Percentiles rank a stretch among this genome's conserved stretches.
phyloP scores from a whole-genome alignment of 2,888 invertebrate genomes.

The Macaria notata region DNA sequence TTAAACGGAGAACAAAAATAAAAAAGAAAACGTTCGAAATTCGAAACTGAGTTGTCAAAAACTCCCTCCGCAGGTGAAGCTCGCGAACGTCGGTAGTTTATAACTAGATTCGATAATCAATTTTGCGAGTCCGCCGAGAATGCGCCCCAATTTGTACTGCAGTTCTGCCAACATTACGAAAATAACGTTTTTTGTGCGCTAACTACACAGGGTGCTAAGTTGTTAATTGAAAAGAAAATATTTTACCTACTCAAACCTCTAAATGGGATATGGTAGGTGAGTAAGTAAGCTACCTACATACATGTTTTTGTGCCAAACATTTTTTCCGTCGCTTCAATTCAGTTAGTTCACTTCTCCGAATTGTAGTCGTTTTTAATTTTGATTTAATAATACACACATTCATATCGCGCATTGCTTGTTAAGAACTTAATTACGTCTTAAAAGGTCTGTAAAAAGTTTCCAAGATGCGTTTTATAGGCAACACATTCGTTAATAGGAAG shows the following conservation, averaged over 20 bases:
- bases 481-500: conserved; percentile 3
- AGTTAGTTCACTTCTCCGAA: conserved; percentile 14
- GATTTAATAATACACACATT: conserved; percentile 11
- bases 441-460: conserved; percentile 14
- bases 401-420: conserved; percentile 10
- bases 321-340: conserved; percentile 10
- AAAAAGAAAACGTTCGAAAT: conserved; percentile 20
- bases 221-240: neutral
- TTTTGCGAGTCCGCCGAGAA: conserved; percentile 58
- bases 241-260: too few relatives aligned
- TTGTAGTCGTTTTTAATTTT: conserved; percentile 13
- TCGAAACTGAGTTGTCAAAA: conserved; percentile 33
- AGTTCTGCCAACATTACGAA: conserved; percentile 15
- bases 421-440: conserved; percentile 14
- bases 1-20: conserved; percentile 14
- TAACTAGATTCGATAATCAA: conserved; percentile 80
- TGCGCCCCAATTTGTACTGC: conserved; percentile 40
- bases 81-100: conserved; percentile 62
- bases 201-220: too few relatives aligned
- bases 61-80: conserved; percentile 50
- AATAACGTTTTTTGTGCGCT: neutral
- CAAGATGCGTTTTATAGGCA: neutral
- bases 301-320: conserved; percentile 7
- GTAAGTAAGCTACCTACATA: neutral
- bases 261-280: neutral